Conservation (phyloP, 1,140 invertebrate genomes). For the Lepidurus arcticus region DNA sequence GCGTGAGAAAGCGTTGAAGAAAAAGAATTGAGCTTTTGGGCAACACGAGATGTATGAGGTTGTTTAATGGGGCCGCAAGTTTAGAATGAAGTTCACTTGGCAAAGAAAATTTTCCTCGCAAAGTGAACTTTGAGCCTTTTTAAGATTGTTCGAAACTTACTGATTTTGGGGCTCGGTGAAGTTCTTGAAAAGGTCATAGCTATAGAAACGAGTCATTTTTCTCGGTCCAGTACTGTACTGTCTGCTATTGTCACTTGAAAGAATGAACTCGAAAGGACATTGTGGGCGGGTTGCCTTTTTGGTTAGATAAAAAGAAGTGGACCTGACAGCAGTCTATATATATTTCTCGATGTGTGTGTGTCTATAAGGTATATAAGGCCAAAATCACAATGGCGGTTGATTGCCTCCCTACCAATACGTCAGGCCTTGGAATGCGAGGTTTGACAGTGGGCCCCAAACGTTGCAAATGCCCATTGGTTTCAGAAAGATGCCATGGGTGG, state of each 20-base stretch:
- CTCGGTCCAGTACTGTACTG: background rate
- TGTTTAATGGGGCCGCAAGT: background rate
- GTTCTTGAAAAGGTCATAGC: background rate
- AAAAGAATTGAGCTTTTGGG: background rate
- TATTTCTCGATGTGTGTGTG: background rate
- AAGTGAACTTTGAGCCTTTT: background rate
- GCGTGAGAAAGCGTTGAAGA: too few species aligned
- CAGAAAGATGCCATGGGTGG: background rate
- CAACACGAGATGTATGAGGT: background rate
- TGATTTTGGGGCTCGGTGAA: background rate
- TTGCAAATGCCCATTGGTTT: constrained; percentile 21
- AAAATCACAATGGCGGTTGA: constrained; percentile 8
- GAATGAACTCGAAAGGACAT: background rate
- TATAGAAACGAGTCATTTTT: constrained; percentile 22
- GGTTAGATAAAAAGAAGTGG: background rate
- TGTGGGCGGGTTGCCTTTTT: constrained; percentile 7
- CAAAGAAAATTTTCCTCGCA: background rate
- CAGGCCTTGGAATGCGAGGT: background rate
- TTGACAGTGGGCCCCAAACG: constrained; percentile 17
- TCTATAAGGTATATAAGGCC: background rate
- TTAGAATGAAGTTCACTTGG: background rate
- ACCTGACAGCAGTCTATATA: background rate
- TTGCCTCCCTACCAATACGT: constrained; percentile 18
- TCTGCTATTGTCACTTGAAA: background rate
- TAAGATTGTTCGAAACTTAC: background rate